These are phyloP conservation scores for Heterodera schachtii DNA, from an alignment of 1,140 invertebrate species.

Conservation along the genomic window DNA sequence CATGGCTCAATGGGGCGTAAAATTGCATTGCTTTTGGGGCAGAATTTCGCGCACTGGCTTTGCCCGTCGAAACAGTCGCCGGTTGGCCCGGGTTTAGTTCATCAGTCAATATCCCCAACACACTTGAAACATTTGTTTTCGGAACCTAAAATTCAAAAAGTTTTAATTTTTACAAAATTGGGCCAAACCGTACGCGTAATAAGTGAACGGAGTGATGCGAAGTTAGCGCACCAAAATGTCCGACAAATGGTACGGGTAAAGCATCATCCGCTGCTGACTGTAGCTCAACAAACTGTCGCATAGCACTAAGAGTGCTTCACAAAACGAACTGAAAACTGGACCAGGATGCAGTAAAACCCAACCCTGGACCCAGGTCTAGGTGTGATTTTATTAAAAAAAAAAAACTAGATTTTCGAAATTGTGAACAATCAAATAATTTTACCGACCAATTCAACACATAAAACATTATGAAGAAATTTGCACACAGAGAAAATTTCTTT, in stretches of 20 bases:
- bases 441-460: no score
- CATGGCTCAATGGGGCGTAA: slow-evolving; percentile 68
- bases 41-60: slow-evolving; percentile 74
- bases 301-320: slow-evolving; percentile 82
- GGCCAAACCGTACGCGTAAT: slow-evolving; percentile 78
- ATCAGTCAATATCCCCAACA: no score
- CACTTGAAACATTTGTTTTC: no score
- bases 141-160: no score
- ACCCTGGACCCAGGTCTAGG: no score
- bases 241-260: slow-evolving; percentile 92
- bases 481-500: no score
- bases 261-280: slow-evolving; percentile 82
- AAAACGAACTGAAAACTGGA: slow-evolving; percentile 77
- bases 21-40: slow-evolving; percentile 76
- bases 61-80: slow-evolving; percentile 66
- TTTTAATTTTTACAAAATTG: background rate
- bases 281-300: slow-evolving; percentile 85
- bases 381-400: no score
- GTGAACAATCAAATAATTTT: no score
- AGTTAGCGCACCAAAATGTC: slow-evolving; percentile 89
- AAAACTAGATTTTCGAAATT: no score
- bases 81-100: slow-evolving; percentile 77
- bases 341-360: no score
- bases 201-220: slow-evolving; percentile 88
- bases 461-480: no score